A percentile compares a stretch with the other conserved stretches of the same genome.
phyloP scores from a whole-genome alignment of 2,797 vertebrate genomes.

The Melanotaenia nigrans region DNA sequence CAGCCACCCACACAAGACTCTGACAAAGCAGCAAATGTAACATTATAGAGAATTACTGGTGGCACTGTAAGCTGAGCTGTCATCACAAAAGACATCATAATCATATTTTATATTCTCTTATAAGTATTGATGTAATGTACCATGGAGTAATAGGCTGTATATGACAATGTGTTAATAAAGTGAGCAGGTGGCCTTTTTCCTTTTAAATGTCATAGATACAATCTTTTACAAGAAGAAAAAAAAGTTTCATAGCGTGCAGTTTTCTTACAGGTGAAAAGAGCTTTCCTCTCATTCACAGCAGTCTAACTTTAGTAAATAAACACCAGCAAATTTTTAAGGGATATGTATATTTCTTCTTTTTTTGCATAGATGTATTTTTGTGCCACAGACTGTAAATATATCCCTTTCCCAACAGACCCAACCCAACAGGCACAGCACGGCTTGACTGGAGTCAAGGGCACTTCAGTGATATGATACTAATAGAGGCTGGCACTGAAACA shows the following conservation, averaged over 20 bases:
- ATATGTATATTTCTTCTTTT: conserved; percentile 38
- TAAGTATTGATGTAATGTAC: conserved; percentile 27
- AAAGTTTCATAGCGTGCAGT: conserved; percentile 2
- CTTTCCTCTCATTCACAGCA: conserved; percentile 25
- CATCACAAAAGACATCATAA: conserved; percentile 37
- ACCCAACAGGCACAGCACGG: conserved; percentile 38
- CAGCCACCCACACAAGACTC: conserved; percentile 50
- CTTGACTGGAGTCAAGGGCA: conserved; percentile 66
- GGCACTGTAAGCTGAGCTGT: conserved; percentile 26
- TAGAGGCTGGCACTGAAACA: conserved; percentile 65
- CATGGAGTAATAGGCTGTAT: conserved; percentile 8
- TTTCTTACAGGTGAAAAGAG: background rate
- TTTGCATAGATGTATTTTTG: conserved; percentile 36
- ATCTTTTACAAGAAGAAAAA: background rate
- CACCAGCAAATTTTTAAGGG: conserved; percentile 26
- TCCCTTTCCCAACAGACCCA: conserved; percentile 18
- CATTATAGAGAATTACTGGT: conserved; percentile 53
- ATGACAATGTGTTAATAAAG: conserved; percentile 17
- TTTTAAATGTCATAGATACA: conserved; percentile 15
- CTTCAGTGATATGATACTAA: conserved; percentile 70
- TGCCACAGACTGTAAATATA: conserved; percentile 46
- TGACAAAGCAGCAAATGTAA: conserved; percentile 49
- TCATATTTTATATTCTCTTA: conserved; percentile 30
- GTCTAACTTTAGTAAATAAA: conserved; percentile 42
- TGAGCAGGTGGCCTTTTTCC: background rate